Conservation (phyloP, 2,797 vertebrate species). For the Etheostoma perlongum region DNA sequence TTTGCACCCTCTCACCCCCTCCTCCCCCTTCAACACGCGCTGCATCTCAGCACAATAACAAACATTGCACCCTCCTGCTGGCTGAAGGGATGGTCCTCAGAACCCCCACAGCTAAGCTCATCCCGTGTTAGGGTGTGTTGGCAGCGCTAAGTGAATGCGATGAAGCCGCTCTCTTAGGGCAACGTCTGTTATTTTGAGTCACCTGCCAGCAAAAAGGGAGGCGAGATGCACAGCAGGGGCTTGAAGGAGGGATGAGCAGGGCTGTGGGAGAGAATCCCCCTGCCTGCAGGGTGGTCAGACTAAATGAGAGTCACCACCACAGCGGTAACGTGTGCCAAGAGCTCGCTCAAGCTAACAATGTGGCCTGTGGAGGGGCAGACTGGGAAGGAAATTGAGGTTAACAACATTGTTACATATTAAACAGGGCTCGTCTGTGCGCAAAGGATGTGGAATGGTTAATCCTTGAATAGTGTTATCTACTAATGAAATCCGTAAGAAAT, state of each 20-base stretch:
- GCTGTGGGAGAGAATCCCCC: conserved; percentile 70
- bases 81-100: conserved; percentile 67
- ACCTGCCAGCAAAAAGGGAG: conserved; percentile 77
- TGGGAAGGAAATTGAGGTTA: conserved; percentile 88
- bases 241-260: conserved; percentile 59
- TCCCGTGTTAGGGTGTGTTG: conserved; percentile 66
- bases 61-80: conserved; percentile 73
- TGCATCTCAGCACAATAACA: conserved; percentile 72
- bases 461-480: conserved; percentile 33
- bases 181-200: conserved; percentile 79
- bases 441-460: conserved; percentile 46
- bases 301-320: conserved; percentile 72
- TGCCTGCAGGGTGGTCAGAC: conserved; percentile 75
- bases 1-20: conserved; percentile 43
- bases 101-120: conserved; percentile 73
- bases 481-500: conserved; percentile 29
- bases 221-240: conserved; percentile 66
- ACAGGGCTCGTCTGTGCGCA: conserved; percentile 75
- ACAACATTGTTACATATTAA: conserved; percentile 85
- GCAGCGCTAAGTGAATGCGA: conserved; percentile 74
- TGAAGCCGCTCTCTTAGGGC: conserved; percentile 76
- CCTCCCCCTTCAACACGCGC: conserved; percentile 17
- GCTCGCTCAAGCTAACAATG: conserved; percentile 78
- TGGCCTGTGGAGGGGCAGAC: conserved; percentile 77
- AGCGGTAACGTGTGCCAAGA: conserved; percentile 76